phyloP scores from a whole-genome alignment of 2,888 invertebrate genomes.

The Plutella xylostella region DNA sequence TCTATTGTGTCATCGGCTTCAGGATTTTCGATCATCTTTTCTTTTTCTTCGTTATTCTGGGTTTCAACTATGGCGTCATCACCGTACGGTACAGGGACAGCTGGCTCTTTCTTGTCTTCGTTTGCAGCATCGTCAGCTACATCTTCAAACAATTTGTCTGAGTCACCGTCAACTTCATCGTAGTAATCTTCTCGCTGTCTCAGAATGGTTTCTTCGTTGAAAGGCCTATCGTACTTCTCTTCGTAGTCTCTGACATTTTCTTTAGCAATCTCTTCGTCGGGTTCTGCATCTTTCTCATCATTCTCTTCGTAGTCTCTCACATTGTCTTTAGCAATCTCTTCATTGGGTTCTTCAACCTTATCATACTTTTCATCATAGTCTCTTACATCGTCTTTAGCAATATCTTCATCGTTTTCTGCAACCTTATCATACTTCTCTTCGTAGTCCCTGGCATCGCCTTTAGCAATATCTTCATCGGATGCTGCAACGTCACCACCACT shows the following conservation, averaged over 20 bases:
- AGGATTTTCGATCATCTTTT: background rate
- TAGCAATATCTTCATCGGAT: background rate
- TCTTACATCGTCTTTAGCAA: background rate
- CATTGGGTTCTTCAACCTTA: too few species aligned
- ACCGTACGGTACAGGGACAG: background rate
- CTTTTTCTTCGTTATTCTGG: background rate
- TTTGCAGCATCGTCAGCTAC: slow-evolving; percentile 11
- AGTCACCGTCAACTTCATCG: background rate
- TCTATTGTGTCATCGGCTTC: background rate
- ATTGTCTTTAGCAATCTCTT: background rate
- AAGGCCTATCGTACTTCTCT: too few species aligned
- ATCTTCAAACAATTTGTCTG: slow-evolving; percentile 1
- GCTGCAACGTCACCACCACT: too few species aligned
- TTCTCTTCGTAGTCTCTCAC: background rate
- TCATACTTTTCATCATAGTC: too few species aligned
- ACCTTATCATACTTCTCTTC: background rate
- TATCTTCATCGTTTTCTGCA: background rate
- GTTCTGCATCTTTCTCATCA: background rate
- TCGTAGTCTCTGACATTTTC: too few species aligned
- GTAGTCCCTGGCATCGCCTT: background rate
- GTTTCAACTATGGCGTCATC: slow-evolving; percentile 3
- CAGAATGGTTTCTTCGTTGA: too few species aligned
- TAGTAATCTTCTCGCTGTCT: background rate
- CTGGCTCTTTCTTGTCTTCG: slow-evolving; percentile 4
- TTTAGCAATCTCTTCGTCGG: background rate